Conservation (phyloP, 2,888 invertebrate genomes). For the Deilephila porcellus region DNA sequence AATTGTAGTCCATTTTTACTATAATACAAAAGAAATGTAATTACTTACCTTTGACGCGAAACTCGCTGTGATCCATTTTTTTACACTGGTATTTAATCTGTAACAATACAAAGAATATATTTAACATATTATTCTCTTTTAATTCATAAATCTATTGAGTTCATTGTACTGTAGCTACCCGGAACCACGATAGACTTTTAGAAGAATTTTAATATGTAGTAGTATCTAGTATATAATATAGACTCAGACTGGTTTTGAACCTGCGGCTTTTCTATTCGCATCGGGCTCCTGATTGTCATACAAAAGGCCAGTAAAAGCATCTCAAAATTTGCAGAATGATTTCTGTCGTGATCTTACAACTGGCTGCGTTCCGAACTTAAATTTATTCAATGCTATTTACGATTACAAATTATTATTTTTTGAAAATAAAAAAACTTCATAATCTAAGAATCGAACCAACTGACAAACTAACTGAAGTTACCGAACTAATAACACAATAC, state of each 20-base stretch:
- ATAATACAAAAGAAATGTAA: constrained; percentile 8
- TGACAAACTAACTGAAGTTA: background rate
- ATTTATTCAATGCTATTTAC: too few relatives aligned
- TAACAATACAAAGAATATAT: constrained; percentile 43
- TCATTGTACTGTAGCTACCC: too few relatives aligned
- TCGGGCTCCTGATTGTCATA: too few relatives aligned
- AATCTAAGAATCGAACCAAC: background rate
- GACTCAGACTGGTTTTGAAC: background rate
- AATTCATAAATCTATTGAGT: background rate
- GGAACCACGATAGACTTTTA: too few relatives aligned
- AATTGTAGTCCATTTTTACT: background rate
- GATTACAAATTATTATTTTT: too few relatives aligned
- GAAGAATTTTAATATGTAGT: too few relatives aligned
- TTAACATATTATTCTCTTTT: background rate
- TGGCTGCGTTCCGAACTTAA: too few relatives aligned
- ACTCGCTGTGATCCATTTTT: constrained; percentile 70
- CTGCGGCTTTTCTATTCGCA: background rate
- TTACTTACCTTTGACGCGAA: constrained; percentile 69
- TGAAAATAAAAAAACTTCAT: too few relatives aligned
- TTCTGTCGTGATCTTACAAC: too few relatives aligned
- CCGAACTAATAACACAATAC: background rate
- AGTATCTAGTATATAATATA: too few relatives aligned
- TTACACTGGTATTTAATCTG: constrained; percentile 44
- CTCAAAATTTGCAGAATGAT: too few relatives aligned
- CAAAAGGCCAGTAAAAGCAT: too few relatives aligned